phyloP scores from a whole-genome alignment of 2,797 vertebrate genomes.

The Dipus sagitta region DNA sequence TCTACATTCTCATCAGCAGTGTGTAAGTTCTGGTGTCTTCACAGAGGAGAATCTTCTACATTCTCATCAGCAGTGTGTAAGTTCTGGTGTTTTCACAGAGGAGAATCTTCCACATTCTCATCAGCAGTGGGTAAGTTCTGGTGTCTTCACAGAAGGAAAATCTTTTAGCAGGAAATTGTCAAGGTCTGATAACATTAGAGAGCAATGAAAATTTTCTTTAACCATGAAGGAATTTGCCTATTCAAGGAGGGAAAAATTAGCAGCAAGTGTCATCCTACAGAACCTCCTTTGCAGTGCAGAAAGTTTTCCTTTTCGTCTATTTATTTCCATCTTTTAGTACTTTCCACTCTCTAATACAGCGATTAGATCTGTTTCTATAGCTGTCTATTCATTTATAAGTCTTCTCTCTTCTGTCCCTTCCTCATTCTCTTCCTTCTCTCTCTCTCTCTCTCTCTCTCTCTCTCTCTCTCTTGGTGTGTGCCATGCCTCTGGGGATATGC shows the following conservation, averaged over 20 bases:
- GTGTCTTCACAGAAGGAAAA: neutral
- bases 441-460: too few relatives aligned
- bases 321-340: constrained; percentile 11
- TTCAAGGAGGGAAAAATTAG: neutral
- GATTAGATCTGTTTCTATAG: neutral
- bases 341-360: neutral
- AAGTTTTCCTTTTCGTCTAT: neutral
- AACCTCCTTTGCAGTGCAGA: neutral
- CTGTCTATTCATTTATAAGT: neutral
- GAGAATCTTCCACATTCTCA: neutral
- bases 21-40: neutral
- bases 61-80: neutral
- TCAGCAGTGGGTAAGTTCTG: neutral
- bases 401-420: neutral
- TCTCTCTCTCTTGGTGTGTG: too few relatives aligned
- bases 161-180: neutral
- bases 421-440: neutral
- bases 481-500: too few relatives aligned
- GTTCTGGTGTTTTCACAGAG: neutral
- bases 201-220: neutral
- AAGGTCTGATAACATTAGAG: neutral
- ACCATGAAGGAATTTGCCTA: neutral
- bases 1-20: neutral
- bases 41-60: neutral
- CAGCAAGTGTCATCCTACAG: neutral